These are phyloP conservation scores for Aleiodes testaceus DNA, from an alignment of 2,888 invertebrate genomes.

Conservation along the genomic window DNA sequence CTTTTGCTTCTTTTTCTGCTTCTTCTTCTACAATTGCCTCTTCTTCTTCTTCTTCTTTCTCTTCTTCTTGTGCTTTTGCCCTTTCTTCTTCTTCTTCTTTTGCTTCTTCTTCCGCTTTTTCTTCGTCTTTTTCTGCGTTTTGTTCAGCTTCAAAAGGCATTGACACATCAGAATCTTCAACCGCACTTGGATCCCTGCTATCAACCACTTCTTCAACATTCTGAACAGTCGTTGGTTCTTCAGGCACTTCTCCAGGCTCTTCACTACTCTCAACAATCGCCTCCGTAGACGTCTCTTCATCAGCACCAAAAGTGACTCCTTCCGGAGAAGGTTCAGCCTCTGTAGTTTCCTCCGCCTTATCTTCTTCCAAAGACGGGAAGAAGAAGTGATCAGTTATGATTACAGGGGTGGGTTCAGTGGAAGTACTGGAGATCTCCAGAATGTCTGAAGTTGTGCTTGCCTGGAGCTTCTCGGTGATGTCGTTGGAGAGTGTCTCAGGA, in stretches of 20 bases:
- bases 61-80: not conserved
- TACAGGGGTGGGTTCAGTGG: constrained; percentile 56
- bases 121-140: constrained; percentile 35
- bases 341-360: constrained; percentile 41
- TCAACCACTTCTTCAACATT: no score
- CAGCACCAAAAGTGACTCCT: constrained; percentile 21
- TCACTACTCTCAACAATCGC: no score
- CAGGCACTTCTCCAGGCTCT: no score
- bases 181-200: no score
- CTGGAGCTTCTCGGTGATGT: no score
- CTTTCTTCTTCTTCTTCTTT: not conserved
- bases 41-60: not conserved
- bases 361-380: constrained; percentile 56
- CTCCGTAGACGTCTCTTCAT: no score
- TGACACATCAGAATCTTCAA: constrained; percentile 8
- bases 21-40: constrained; percentile 10
- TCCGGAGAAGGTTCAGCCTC: constrained; percentile 58
- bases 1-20: constrained; percentile 4
- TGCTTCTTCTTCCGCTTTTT: not conserved
- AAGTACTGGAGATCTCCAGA: not conserved
- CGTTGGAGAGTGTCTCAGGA: not conserved
- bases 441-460: no score
- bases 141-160: not conserved
- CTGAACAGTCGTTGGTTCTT: no score
- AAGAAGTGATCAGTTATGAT: constrained; percentile 71